Base-by-base conservation (phyloP, 2,113 vertebrate species). In the Rallus limicola region DNA sequence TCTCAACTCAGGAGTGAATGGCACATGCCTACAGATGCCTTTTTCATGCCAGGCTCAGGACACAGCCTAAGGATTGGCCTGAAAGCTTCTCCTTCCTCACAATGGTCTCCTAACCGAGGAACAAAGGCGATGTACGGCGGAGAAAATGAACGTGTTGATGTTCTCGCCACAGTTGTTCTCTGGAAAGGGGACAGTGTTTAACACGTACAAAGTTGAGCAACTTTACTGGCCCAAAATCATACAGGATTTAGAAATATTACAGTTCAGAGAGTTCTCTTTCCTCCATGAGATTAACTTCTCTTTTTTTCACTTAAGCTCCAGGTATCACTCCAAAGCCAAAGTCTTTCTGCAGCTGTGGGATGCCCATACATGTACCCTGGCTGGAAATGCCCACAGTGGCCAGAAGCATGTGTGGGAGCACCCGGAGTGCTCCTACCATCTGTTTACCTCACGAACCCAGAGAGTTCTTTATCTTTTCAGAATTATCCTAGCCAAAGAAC, bases 311-410 rank as follows among this genome's bases (percentile, higher is more conserved):
- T 59, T 2, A 10, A 18, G 7, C 4, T 1, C 31, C 36, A 19
- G 48, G 50, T 59, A 78, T 70, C 68, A 59, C 36, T 10, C 46
- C 40, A 33, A 81, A 78, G 10, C 40, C n/a, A 5, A 75, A 71
- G 33, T 40, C 67, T 50, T n/a, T 29, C 15, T 40, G 40, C 23
- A 63, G 75, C 28, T 90, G 72, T 14, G 4, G 2, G 14, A 6
- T 5, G 17, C 6, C 2, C 0, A 1, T 5, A 13, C 0, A 8
- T 2, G 38, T 29, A 5, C 33, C 50, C 62, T 6, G 26, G 6
- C 40, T 24, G 11, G 1, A 1, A 64, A 11, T 55, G 29, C 38
- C 71, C 40, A 46, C 10, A 7, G 26, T 6, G 26, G 38, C 5
- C 24, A 15, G 15, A 36, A 48, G 42, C 24, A 1, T 7, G 29